Conservation (phyloP, 2,888 invertebrate genomes). For the Periphyllus acericola region DNA sequence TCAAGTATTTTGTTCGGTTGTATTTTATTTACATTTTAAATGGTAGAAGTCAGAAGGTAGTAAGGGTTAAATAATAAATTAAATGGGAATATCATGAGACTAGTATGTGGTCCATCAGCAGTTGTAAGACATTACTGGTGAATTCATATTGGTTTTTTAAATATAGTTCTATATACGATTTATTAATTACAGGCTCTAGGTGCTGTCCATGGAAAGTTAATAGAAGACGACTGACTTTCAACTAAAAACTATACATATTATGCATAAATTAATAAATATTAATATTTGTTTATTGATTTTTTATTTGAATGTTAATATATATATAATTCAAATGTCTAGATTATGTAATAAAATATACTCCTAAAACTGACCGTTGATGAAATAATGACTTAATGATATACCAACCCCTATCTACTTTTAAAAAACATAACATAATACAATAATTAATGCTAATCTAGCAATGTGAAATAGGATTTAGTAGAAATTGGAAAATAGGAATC, state of each 20-base stretch:
- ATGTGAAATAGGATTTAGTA: too few species aligned
- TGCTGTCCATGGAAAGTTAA: constrained; percentile 85
- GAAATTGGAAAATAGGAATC: too few species aligned
- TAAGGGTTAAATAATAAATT: not conserved
- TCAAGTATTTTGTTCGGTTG: too few species aligned
- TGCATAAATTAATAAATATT: not conserved
- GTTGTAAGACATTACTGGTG: not conserved
- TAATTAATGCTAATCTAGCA: too few species aligned
- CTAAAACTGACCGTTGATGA: too few species aligned
- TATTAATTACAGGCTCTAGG: constrained; percentile 77
- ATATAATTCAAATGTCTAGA: not conserved
- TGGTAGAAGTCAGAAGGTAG: too few species aligned
- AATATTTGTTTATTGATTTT: not conserved
- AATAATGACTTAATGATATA: too few species aligned
- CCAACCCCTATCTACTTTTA: too few species aligned
- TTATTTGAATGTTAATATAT: not conserved
- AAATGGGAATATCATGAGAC: not conserved
- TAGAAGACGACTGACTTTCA: constrained; percentile 70
- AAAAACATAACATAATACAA: too few species aligned
- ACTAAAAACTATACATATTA: not conserved
- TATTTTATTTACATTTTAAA: too few species aligned
- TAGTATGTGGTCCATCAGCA: not conserved
- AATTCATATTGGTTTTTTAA: not conserved
- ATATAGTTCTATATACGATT: not conserved
- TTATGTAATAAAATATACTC: too few species aligned